phyloP scores from a whole-genome alignment of 2,888 invertebrate species.

The Oligia strigilis region DNA sequence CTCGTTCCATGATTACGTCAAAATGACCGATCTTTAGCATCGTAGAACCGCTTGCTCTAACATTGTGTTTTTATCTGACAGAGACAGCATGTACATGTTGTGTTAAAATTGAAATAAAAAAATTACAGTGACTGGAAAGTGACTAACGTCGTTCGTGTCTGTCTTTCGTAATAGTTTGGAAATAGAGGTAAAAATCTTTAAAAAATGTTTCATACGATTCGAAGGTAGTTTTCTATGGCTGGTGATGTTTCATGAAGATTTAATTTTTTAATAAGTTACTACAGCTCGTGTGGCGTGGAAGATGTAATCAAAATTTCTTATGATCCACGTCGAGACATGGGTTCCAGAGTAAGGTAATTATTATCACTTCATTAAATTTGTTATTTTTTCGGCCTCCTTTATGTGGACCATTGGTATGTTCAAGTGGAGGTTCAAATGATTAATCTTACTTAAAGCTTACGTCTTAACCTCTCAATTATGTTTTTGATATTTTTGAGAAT shows the following conservation, averaged over 20 bases:
- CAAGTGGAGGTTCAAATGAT: slow-evolving; percentile 2
- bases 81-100: slow-evolving; percentile 17
- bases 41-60: background rate
- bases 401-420: slow-evolving; percentile 2
- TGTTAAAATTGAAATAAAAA: slow-evolving; percentile 4
- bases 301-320: slow-evolving; percentile 80
- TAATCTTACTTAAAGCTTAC: background rate
- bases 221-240: slow-evolving; percentile 82
- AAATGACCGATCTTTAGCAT: slow-evolving; percentile 12
- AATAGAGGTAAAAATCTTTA: slow-evolving; percentile 70
- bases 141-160: slow-evolving; percentile 64
- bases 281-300: slow-evolving; percentile 72
- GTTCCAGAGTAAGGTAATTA: slow-evolving; percentile 88
- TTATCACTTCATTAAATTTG: slow-evolving; percentile 38
- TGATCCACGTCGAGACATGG: slow-evolving; percentile 87
- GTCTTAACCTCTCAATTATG: background rate
- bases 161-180: slow-evolving; percentile 77
- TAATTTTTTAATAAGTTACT: slow-evolving; percentile 68
- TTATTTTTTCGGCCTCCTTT: background rate
- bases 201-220: slow-evolving; percentile 73
- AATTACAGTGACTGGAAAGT: slow-evolving; percentile 52
- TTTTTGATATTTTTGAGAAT: slow-evolving; percentile 26
- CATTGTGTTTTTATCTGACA: background rate
- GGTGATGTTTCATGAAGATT: slow-evolving; percentile 81
- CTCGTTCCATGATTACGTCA: slow-evolving; percentile 9